phyloP scores from a whole-genome alignment of 2,888 invertebrate species.

The Thelaira solivaga region DNA sequence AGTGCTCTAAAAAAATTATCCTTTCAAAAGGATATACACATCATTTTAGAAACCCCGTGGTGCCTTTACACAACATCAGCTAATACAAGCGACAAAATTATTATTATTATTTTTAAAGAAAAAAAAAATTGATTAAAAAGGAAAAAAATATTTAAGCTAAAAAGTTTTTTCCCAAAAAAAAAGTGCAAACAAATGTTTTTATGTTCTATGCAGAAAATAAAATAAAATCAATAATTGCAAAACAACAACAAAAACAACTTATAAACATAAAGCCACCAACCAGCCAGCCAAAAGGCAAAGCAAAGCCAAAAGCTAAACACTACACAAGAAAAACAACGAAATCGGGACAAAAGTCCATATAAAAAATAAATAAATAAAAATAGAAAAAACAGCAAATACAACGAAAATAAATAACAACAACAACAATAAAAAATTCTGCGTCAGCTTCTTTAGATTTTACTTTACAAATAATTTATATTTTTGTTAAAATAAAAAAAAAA shows the following conservation, averaged over 20 bases:
- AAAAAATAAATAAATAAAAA: not conserved
- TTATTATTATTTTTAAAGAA: constrained; percentile 10
- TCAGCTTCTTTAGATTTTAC: constrained; percentile 4
- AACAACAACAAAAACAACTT: constrained; percentile 44
- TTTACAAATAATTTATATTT: constrained; percentile 4
- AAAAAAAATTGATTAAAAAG: not conserved
- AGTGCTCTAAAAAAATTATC: constrained; percentile 33
- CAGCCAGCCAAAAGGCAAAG: constrained; percentile 61
- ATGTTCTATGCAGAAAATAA: constrained; percentile 27
- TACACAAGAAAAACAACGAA: constrained; percentile 62
- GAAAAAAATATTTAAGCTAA: not conserved
- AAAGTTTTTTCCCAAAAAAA: constrained; percentile 34
- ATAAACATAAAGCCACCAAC: constrained; percentile 48
- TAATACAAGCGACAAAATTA: constrained; percentile 40
- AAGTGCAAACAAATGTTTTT: constrained; percentile 37
- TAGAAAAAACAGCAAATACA: constrained; percentile 45
- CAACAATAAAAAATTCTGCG: constrained; percentile 40
- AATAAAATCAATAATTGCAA: constrained; percentile 65
- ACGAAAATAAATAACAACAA: constrained; percentile 47
- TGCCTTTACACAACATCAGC: constrained; percentile 57
- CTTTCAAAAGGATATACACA: constrained; percentile 58
- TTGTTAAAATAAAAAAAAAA: not conserved
- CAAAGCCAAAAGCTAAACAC: constrained; percentile 59
- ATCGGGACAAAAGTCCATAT: constrained; percentile 61
- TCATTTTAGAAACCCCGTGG: constrained; percentile 53